A percentile compares a stretch with the other conserved stretches of the same genome.
Evolutionary conservation across 2,797 vertebrate genomes (phyloP).

Genomic region (Oceanodroma leucorhoa): DNA sequence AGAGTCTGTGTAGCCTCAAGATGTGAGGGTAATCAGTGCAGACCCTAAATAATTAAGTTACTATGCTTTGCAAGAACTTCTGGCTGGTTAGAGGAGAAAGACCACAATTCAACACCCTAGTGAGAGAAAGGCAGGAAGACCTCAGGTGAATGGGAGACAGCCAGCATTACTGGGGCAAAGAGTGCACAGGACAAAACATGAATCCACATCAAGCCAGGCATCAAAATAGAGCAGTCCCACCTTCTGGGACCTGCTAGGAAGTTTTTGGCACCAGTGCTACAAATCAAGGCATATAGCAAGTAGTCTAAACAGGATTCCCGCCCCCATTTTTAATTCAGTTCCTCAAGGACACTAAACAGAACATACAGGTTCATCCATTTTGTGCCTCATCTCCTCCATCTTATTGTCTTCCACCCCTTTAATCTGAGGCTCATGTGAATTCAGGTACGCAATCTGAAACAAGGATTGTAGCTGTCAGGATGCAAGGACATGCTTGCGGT

Average conservation of each 20-base stretch:
- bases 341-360: background rate
- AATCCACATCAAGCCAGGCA: background rate
- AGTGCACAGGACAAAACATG: background rate
- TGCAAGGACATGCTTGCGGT: accelerated
- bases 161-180: background rate
- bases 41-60: slow-evolving; percentile 31
- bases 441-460: background rate
- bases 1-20: background rate
- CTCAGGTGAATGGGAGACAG: background rate
- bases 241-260: background rate
- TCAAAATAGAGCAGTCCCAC: background rate
- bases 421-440: background rate
- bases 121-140: background rate
- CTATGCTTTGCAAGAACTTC: background rate
- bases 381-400: background rate
- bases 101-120: background rate
- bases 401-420: background rate
- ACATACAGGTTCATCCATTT: background rate
- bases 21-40: background rate
- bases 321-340: background rate
- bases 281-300: background rate
- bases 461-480: background rate
- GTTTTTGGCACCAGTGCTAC: background rate
- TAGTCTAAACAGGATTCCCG: accelerated
- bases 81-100: background rate